Evolutionary conservation across 2,113 vertebrate species (phyloP), one percentile per base, ranked within the genome.

Genomic region (Gobio gobio): DNA sequence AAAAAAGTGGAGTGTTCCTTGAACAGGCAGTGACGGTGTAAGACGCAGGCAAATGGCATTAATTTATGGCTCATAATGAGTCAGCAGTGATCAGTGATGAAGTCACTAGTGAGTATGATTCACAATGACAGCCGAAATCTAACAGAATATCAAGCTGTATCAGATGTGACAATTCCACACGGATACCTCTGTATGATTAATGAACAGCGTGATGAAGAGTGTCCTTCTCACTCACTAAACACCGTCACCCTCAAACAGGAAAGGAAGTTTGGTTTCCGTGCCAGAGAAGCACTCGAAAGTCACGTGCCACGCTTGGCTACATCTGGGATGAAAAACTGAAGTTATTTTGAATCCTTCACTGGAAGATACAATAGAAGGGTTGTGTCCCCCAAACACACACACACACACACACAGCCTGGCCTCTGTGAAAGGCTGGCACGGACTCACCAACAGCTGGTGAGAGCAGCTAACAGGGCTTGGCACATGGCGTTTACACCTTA

Each of bases 371-470:
- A 68, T n/a, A 4, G 18, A 51, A 22, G n/a, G 79, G 45, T 51
- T 20, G 22, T 20, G 58, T 80, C 33, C 51, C 13, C 5, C 26
- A 66, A 36, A 66, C 66, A 75, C 4, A 70, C 40, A 74, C 29
- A 43, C n/a, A 64, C 36, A 75, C 4, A 58, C 40, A 74, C 29
- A 26, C 29, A 72, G 75, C 24, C 45, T 47, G 68, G 59, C 51
- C 81, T 66, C 72, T 87, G 76, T 51, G 75, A 63, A 70, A 64
- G 70, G 64, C 77, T 88, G 84, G 86, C 68, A 88, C 61, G 7
- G 63, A 24, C 66, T 85, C 77, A 47, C 29, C 64, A 91, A 83
- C 81, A 89, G 89, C 86, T 91, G 90, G 83, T 64, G 33, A 83
- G 59, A 79, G 79, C 83, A 87, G 83, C 81, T 86, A 83, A 88